Evolutionary conservation across 2,888 invertebrate species (phyloP).

Genomic region (Tolmerus cingulatus): DNA sequence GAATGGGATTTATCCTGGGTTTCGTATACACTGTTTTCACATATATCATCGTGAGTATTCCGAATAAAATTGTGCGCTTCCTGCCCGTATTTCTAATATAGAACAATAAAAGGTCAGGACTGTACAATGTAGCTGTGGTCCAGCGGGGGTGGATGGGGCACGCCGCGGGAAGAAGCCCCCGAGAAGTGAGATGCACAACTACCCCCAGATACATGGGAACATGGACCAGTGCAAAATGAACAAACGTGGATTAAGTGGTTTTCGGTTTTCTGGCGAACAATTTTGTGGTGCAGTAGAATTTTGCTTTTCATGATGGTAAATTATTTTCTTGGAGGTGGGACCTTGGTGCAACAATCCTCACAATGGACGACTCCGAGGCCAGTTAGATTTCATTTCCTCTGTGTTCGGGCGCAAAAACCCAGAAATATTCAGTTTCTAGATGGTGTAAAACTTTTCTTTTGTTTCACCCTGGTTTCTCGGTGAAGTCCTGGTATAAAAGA

Average conservation of each 20-base stretch:
- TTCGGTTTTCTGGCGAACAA: slow-evolving; percentile 39
- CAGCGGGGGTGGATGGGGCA: background rate
- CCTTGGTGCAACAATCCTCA: background rate
- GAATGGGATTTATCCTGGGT: slow-evolving; percentile 13
- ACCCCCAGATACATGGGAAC: background rate
- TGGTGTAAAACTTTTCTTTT: background rate
- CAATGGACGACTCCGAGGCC: background rate
- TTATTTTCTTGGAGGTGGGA: slow-evolving; percentile 35
- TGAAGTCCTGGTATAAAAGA: background rate
- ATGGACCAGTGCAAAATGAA: slow-evolving; percentile 31
- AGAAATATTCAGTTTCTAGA: background rate
- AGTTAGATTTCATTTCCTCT: slow-evolving; percentile 30
- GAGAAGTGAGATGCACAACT: background rate
- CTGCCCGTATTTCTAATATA: slow-evolving; percentile 31
- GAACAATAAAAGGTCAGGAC: slow-evolving; percentile 32
- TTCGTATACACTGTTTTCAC: background rate
- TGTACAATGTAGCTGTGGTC: slow-evolving; percentile 13
- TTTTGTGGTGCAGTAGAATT: slow-evolving; percentile 34
- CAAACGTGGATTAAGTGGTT: slow-evolving; percentile 41
- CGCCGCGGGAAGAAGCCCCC: background rate
- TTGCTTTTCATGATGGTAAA: slow-evolving; percentile 38
- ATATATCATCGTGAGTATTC: slow-evolving; percentile 26
- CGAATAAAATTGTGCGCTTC: slow-evolving; percentile 23
- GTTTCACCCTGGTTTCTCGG: background rate
- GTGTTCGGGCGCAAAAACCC: background rate